Evolutionary conservation across 2,888 invertebrate genomes (phyloP).

Genomic region (Agonopterix subpropinquella): DNA sequence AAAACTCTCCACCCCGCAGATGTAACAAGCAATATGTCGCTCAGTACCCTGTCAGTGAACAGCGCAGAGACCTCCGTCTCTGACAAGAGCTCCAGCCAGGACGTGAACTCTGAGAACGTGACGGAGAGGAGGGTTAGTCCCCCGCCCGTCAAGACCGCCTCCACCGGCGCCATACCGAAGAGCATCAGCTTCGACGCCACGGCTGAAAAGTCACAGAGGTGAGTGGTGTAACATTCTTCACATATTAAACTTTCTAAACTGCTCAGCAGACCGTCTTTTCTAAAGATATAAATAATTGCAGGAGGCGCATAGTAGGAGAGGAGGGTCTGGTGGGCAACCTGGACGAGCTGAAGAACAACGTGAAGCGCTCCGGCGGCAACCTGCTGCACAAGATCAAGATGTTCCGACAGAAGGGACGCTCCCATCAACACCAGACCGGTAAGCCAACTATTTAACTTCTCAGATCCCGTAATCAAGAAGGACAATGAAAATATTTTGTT

Average conservation of each 20-base stretch:
- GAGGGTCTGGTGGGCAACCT: slow-evolving; percentile 54
- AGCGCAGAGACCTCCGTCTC: slow-evolving; percentile 61
- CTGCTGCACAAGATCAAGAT: slow-evolving; percentile 67
- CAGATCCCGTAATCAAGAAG: background rate
- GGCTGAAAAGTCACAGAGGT: slow-evolving; percentile 86
- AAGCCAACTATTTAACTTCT: slow-evolving; percentile 1
- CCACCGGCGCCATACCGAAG: slow-evolving; percentile 92
- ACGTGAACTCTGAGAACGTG: slow-evolving; percentile 64
- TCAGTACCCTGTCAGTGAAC: slow-evolving; percentile 63
- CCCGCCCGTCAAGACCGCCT: slow-evolving; percentile 49
- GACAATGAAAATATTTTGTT: too few species aligned
- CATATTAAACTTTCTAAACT: too few species aligned
- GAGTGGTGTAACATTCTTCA: slow-evolving; percentile 8
- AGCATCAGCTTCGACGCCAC: slow-evolving; percentile 95
- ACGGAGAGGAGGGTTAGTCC: slow-evolving; percentile 61
- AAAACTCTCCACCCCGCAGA: slow-evolving; percentile 1
- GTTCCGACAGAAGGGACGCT: slow-evolving; percentile 65
- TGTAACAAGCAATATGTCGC: slow-evolving; percentile 46
- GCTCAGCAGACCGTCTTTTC: too few species aligned
- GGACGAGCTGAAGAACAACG: slow-evolving; percentile 67
- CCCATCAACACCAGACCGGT: slow-evolving; percentile 50
- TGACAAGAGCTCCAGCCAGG: slow-evolving; percentile 66
- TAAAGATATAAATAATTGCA: slow-evolving; percentile 11
- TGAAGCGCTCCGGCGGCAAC: slow-evolving; percentile 68
- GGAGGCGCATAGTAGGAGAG: slow-evolving; percentile 50